These are phyloP conservation scores for Dissostichus mawsoni DNA, from an alignment of 2,113 vertebrate species.

Conservation along the genomic window DNA sequence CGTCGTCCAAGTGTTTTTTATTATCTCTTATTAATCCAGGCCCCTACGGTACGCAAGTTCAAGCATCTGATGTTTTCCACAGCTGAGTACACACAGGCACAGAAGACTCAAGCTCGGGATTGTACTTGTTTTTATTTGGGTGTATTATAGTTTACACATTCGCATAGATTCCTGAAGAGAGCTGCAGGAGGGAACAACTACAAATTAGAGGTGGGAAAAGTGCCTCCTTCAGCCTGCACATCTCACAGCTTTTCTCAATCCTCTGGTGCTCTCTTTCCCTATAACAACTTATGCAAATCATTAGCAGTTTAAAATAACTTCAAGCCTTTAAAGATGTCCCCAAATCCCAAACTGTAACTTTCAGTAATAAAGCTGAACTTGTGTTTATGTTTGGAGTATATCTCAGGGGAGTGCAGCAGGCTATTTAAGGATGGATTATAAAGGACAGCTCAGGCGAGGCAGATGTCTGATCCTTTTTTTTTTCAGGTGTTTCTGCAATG, in stretches of 20 bases:
- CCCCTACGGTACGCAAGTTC: slow-evolving; percentile 47
- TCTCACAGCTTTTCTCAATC: slow-evolving; percentile 27
- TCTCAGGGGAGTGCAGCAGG: slow-evolving; percentile 30
- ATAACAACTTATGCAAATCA: slow-evolving; percentile 39
- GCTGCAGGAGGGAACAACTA: slow-evolving; percentile 16
- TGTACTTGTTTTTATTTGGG: slow-evolving; percentile 43
- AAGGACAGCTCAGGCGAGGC: slow-evolving; percentile 57
- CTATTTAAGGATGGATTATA: slow-evolving; percentile 62
- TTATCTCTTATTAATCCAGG: slow-evolving; percentile 72
- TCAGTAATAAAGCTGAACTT: slow-evolving; percentile 36
- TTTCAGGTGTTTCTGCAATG: slow-evolving; percentile 66
- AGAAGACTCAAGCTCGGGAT: slow-evolving; percentile 29
- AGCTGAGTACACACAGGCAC: slow-evolving; percentile 71
- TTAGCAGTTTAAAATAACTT: slow-evolving; percentile 27
- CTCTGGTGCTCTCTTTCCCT: slow-evolving; percentile 40
- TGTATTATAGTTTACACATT: slow-evolving; percentile 41
- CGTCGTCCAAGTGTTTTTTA: slow-evolving; percentile 68
- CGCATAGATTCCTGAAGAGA: slow-evolving; percentile 43
- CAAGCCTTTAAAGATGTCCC: slow-evolving; percentile 42
- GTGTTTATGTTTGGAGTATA: slow-evolving; percentile 60
- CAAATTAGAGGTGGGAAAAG: slow-evolving; percentile 31
- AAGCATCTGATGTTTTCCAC: slow-evolving; percentile 73
- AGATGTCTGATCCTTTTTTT: slow-evolving; percentile 62
- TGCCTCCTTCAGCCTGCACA: neutral
- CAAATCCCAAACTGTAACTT: slow-evolving; percentile 46